Conservation (phyloP, 2,888 invertebrate genomes). For the Clusia tigrina region DNA sequence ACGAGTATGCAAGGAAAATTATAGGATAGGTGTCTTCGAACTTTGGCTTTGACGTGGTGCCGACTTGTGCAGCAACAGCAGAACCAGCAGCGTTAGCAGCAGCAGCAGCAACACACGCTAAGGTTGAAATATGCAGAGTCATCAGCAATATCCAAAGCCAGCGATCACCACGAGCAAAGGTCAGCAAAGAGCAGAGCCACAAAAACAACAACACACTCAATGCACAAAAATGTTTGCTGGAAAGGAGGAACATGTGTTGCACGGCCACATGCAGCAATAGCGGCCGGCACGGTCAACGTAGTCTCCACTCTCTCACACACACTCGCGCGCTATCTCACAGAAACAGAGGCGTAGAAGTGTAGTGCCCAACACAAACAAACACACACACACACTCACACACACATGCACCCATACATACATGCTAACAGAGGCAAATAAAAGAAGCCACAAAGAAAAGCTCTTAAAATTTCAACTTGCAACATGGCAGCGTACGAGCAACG, state of each 20-base stretch:
- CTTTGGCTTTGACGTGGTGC: constrained; percentile 9
- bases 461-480: too few species aligned
- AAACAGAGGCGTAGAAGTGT: too few species aligned
- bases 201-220: not conserved
- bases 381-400: too few species aligned
- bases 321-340: not conserved
- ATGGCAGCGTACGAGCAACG: too few species aligned
- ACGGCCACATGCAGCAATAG: too few species aligned
- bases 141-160: too few species aligned
- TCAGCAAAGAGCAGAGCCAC: not conserved
- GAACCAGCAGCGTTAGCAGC: not conserved
- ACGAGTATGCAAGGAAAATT: not conserved
- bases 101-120: not conserved
- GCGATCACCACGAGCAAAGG: not conserved
- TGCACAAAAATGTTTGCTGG: not conserved
- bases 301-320: not conserved
- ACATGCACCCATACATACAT: too few species aligned
- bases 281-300: too few species aligned
- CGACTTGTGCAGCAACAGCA: not conserved
- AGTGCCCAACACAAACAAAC: too few species aligned
- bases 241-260: not conserved
- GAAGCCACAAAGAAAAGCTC: too few species aligned
- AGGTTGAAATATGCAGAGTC: not conserved
- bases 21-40: not conserved
- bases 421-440: too few species aligned